phyloP scores from a whole-genome alignment of 2,888 invertebrate genomes.

The Andrena fulva region DNA sequence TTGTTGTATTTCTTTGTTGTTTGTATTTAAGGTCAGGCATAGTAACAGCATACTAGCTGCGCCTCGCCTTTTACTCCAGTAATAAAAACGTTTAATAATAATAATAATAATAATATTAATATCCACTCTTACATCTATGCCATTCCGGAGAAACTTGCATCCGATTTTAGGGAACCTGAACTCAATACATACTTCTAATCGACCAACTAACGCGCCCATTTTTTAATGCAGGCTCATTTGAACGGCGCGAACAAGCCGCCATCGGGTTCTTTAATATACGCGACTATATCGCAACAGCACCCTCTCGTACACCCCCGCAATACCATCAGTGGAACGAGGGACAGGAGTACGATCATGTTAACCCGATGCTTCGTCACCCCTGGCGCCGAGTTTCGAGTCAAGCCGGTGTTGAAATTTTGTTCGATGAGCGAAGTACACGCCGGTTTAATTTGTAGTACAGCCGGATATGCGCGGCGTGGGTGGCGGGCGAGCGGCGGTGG shows the following conservation, averaged over 20 bases:
- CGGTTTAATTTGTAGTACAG: constrained; percentile 74
- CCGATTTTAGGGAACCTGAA: too few species aligned
- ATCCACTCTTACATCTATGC: too few species aligned
- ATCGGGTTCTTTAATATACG: constrained; percentile 32
- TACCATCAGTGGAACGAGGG: constrained; percentile 43
- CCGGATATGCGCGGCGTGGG: constrained; percentile 54
- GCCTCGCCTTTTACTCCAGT: too few species aligned
- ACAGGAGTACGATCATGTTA: constrained; percentile 66
- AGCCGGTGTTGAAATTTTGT: constrained; percentile 74
- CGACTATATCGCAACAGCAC: constrained; percentile 3
- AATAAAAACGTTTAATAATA: too few species aligned
- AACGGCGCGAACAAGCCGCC: background rate
- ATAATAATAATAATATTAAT: too few species aligned
- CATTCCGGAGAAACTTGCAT: too few species aligned
- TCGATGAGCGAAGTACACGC: constrained; percentile 73
- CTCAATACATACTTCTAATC: too few species aligned
- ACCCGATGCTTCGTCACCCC: constrained; percentile 73
- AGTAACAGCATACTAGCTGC: too few species aligned
- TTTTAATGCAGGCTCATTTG: background rate
- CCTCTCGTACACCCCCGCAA: constrained; percentile 1
- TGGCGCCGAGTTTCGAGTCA: constrained; percentile 69
- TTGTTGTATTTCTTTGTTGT: too few species aligned
- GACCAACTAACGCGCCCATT: background rate
- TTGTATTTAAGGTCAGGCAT: too few species aligned
- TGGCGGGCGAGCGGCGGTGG: constrained; percentile 26